These are phyloP conservation scores for Leptoclinus maculatus DNA, from an alignment of 2,797 vertebrate species.

Conservation along the genomic window DNA sequence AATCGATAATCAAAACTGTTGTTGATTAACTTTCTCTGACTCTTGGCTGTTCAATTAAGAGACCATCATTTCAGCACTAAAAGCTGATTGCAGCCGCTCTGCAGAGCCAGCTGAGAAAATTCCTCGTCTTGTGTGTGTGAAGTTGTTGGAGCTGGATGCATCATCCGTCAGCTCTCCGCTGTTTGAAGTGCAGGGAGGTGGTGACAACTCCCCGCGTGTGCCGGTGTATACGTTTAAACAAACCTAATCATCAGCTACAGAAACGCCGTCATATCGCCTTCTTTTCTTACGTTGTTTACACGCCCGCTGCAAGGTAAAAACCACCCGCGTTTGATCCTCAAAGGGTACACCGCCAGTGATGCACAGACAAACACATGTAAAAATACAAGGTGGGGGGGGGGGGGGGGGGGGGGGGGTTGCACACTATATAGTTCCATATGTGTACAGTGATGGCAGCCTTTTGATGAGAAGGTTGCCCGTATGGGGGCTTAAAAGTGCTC, in stretches of 20 bases:
- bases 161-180: slow-evolving; percentile 39
- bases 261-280: slow-evolving; percentile 21
- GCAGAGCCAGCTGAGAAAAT: background rate
- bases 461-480: slow-evolving; percentile 61
- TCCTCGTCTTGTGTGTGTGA: background rate
- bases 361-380: slow-evolving; percentile 36
- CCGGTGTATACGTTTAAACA: slow-evolving; percentile 53
- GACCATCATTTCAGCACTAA: slow-evolving; percentile 7
- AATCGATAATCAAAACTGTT: slow-evolving; percentile 1
- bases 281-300: slow-evolving; percentile 40
- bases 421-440: slow-evolving; percentile 56
- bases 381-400: slow-evolving; percentile 34
- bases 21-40: slow-evolving; percentile 5
- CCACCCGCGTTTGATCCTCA: slow-evolving; percentile 63
- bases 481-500: slow-evolving; percentile 61
- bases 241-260: slow-evolving; percentile 50
- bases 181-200: slow-evolving; percentile 46
- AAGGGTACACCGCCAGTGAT: slow-evolving; percentile 29
- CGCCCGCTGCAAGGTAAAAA: slow-evolving; percentile 43
- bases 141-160: background rate
- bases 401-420: slow-evolving; percentile 7
- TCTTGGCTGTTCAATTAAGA: background rate
- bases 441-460: slow-evolving; percentile 53
- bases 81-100: background rate
- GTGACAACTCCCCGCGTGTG: slow-evolving; percentile 31